Conservation (phyloP, 1,140 invertebrate species). For the Nasonia longicornis region DNA sequence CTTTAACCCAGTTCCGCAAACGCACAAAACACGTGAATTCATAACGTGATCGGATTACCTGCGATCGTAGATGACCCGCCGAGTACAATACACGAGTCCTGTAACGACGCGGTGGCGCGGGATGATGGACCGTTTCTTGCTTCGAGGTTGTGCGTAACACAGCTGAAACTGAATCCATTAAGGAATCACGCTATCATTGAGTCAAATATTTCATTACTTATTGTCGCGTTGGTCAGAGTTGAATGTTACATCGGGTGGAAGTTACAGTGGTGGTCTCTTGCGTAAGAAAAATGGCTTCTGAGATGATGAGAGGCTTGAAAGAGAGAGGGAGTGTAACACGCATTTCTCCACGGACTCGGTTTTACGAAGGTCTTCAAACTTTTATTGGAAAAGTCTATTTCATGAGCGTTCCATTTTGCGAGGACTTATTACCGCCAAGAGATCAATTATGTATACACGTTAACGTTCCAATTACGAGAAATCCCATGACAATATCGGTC, state of each 20-base stretch:
- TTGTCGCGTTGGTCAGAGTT: background rate
- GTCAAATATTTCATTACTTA: background rate
- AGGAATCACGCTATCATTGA: background rate
- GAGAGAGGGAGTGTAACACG: no score
- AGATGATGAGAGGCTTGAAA: background rate
- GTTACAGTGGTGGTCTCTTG: background rate
- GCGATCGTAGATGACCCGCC: background rate
- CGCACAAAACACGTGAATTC: conserved; percentile 47
- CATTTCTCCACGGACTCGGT: no score
- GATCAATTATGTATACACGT: no score
- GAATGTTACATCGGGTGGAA: background rate
- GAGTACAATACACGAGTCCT: background rate
- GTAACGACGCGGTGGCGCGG: background rate
- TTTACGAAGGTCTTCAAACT: no score
- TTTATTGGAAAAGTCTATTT: no score
- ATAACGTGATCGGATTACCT: conserved; percentile 50
- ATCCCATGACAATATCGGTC: background rate
- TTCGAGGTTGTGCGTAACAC: background rate
- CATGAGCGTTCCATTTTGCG: no score
- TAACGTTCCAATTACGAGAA: no score
- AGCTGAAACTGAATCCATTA: background rate
- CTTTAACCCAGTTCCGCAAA: conserved; percentile 54
- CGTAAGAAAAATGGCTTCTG: background rate
- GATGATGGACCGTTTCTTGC: background rate
- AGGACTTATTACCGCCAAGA: no score